Evolutionary conservation across 2,888 invertebrate genomes (phyloP).

Genomic region (Hemistola chrysoprasaria): DNA sequence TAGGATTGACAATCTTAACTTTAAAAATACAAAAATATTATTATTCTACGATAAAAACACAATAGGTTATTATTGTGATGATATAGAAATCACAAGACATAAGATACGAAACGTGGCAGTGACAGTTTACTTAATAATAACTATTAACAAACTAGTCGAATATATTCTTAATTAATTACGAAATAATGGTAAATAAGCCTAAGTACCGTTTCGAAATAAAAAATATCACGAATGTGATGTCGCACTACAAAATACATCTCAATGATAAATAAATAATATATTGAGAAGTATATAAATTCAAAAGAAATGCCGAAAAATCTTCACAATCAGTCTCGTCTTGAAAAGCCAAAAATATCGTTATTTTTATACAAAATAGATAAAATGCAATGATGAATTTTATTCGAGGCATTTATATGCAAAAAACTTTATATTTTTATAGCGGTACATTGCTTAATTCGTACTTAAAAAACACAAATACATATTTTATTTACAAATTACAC

Average conservation of each 20-base stretch:
- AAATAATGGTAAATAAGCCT: constrained; percentile 38
- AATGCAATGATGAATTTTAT: too few species aligned
- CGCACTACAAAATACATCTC: too few species aligned
- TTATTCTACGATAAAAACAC: too few species aligned
- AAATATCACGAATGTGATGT: too few species aligned
- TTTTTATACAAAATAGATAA: too few species aligned
- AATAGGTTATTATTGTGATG: constrained; percentile 27
- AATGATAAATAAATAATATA: too few species aligned
- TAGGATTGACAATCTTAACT: constrained; percentile 73
- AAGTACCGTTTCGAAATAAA: constrained; percentile 4
- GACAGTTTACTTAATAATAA: constrained; percentile 50
- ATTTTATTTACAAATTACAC: constrained; percentile 16
- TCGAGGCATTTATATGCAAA: too few species aligned
- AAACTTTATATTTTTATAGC: too few species aligned
- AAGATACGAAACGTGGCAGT: constrained; percentile 63
- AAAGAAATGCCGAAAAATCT: too few species aligned
- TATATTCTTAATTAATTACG: constrained; percentile 29
- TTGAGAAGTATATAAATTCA: too few species aligned
- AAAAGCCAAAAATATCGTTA: too few species aligned
- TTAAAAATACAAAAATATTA: constrained; percentile 34
- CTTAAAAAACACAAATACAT: constrained; percentile 1
- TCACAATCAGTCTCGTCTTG: too few species aligned
- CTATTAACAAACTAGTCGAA: constrained; percentile 28
- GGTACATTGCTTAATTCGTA: background rate
- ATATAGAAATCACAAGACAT: constrained; percentile 45